phyloP scores from a whole-genome alignment of 2,797 vertebrate genomes.

The Phyllotis vaccarum region DNA sequence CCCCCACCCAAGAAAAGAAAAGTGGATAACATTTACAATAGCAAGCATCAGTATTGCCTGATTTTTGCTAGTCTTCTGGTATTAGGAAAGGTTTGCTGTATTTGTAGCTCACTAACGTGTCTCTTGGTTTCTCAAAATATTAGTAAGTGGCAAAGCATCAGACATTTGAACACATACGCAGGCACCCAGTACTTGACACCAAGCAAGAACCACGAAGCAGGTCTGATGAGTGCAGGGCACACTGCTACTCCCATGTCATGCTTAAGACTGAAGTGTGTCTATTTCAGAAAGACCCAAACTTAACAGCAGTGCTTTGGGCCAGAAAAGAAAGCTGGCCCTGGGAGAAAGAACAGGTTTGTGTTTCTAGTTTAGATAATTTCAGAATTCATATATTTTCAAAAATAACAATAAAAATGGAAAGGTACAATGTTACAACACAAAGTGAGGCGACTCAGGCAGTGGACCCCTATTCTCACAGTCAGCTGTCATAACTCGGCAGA shows the following conservation, averaged over 20 bases:
- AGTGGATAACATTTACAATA: conserved; percentile 57
- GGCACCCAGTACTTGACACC: neutral
- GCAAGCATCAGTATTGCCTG: conserved; percentile 40
- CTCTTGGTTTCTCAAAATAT: conserved; percentile 46
- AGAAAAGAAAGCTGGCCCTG: conserved; percentile 7
- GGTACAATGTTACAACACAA: conserved; percentile 9
- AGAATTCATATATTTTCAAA: neutral
- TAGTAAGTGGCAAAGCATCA: conserved; percentile 63
- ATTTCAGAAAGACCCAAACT: neutral
- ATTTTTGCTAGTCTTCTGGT: conserved; percentile 58
- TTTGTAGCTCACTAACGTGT: conserved; percentile 51
- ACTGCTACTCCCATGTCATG: fast-evolving
- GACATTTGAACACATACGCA: conserved; percentile 33
- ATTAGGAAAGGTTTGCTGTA: conserved; percentile 47
- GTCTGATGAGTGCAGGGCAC: neutral
- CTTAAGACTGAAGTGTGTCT: neutral
- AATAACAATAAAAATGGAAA: conserved; percentile 7
- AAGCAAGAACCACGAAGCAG: neutral
- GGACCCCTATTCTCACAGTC: neutral
- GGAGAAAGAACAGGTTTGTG: neutral
- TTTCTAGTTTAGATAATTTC: conserved; percentile 8
- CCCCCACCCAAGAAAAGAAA: conserved; percentile 52
- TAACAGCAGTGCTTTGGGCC: neutral
- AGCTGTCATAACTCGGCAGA: neutral
- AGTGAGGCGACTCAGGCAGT: neutral